Base-by-base conservation (phyloP, 2,797 vertebrate species). In the Fringilla coelebs region DNA sequence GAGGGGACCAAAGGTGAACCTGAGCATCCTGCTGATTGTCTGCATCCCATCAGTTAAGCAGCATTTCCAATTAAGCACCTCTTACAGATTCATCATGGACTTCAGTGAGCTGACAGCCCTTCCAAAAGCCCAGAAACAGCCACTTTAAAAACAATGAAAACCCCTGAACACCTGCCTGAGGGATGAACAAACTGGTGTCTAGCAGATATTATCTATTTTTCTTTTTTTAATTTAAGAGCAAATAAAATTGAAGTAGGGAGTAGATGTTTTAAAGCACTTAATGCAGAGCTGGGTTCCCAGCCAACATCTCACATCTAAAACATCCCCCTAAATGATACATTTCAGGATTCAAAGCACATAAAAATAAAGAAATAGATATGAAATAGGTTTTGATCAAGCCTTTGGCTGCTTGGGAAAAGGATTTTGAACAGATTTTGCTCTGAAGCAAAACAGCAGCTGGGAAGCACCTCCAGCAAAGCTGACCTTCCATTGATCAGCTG, bases 81-180 rank as follows among this genome's bases (percentile, higher is more conserved):
- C 74, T 36, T 36, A 45, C 54, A 74, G 52, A 81, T 75, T 18
- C 60, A 93, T 70, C 70, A 36, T 7, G 5, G 1, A 19, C 77
- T 43, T 54, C 71, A 85, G 46, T 60, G 40, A 87, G 74, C 70
- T 75, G 62, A 78, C 77, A 92, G 74, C 31, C 72, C 8, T 29
- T 89, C 60, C 38, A 51, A 73, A 88, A 85, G 49, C 85, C 85
- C 66, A 84, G 80, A 38, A 93, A 84, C 41, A 81, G 67, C n/a
- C 18, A n/a, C 86, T 86, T 86, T 3, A 84, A 40, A 87, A 92
- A 57, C 85, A 79, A 36, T 6, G 34, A 61, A 52, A 85, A 60
- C 80, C 63, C 87, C 48, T 66, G 25, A 87, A 84, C 80, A 58
- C 49, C 84, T 73, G 93, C 90, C 88, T 17, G 67, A 76, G 48